These are phyloP conservation scores for Notarius lentiginosus DNA, from an alignment of 2,113 vertebrate genomes.

Conservation along the genomic window DNA sequence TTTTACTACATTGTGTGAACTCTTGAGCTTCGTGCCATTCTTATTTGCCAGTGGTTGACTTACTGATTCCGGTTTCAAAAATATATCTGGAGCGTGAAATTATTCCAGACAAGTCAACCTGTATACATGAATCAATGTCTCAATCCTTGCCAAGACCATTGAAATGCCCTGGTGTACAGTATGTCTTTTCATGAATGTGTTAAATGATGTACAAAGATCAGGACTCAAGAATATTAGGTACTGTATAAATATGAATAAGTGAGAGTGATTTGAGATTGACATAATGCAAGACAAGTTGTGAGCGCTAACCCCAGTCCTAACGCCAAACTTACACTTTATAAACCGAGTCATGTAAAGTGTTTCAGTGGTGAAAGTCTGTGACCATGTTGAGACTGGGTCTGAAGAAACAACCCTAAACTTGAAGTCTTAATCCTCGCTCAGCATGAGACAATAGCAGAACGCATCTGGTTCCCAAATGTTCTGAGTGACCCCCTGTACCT, in stretches of 20 bases:
- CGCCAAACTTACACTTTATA: neutral
- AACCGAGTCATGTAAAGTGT: neutral
- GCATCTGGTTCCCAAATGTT: slow-evolving; percentile 80
- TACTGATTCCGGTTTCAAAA: neutral
- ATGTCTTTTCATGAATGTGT: neutral
- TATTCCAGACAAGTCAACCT: no score
- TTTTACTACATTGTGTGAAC: neutral
- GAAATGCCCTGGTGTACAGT: neutral
- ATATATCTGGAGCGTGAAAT: no score
- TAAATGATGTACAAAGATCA: neutral
- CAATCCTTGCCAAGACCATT: neutral
- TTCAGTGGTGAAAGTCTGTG: neutral
- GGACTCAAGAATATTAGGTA: neutral
- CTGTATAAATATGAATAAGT: neutral
- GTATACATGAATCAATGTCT: no score
- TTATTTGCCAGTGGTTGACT: neutral
- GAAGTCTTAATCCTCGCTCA: slow-evolving; percentile 50
- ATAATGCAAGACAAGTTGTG: neutral
- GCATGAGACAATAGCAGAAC: slow-evolving; percentile 63
- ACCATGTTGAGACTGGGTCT: no score
- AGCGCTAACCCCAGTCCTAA: neutral
- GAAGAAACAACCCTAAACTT: neutral
- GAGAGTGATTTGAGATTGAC: neutral
- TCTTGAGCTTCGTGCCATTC: no score
- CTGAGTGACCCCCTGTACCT: slow-evolving; percentile 60